Base-by-base conservation (phyloP, 2,797 vertebrate genomes). In the Sebastolobus altivelis region DNA sequence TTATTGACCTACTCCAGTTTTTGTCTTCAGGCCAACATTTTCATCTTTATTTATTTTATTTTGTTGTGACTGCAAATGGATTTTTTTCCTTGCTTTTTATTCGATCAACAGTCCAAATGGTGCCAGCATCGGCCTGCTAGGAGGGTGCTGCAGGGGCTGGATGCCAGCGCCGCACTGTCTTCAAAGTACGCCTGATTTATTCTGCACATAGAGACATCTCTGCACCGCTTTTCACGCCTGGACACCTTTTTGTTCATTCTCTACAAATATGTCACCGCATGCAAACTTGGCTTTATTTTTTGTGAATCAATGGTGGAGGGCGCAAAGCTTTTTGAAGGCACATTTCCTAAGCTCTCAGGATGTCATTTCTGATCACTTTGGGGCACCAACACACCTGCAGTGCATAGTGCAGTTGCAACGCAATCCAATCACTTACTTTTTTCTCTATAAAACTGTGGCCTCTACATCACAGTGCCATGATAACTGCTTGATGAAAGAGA, bases 1-100 rank as follows among this genome's bases (percentile, higher is more conserved):
- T 38, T 74, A 73, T 71, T 84, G 82, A 83, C 72, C 72, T 67
- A 60, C 68, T 79, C 63, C 37, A 65, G 33, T 70, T 80, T 77
- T 82, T 81, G 63, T 72, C 75, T 80, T 65, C 49, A 16, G 40
- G 49, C 56, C 38, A 83, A 63, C 35, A 69, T 70, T 83, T 78
- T 65, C 8, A 61, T 49, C 55, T 38, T 71, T 59, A 78, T 75
- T 84, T 82, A 70, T 77, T 80, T 58, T 29, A 74, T 75, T 60
- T 71, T 1, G 59, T 38, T 61, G 37, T 61, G 40, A 72, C 60
- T 78, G 35, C 43, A 80, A 74, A 82, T 69, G 1, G 38, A 65
- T 82, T 82, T 72, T 67, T 14, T 9, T 35, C 14, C 16, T 25
- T n/a, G 46, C 46, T 3, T 66, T 71, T 68, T 59, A 54, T 68